phyloP scores from a whole-genome alignment of 2,797 vertebrate species.

The Periparus ater region DNA sequence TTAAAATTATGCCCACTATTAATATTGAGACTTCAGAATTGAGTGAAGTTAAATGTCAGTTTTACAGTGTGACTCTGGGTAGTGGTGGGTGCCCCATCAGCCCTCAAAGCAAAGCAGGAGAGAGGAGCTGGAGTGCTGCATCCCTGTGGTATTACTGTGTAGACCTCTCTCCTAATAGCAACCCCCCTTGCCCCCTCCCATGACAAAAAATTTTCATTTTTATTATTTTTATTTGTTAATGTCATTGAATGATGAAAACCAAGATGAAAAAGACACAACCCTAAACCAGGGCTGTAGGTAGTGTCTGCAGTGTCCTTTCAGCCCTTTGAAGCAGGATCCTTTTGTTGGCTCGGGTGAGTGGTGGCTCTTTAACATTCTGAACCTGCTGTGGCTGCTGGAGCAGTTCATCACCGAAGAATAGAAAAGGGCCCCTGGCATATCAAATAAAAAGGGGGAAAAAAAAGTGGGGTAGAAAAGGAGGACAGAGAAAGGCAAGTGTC shows the following conservation, averaged over 20 bases:
- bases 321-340: constrained; percentile 65
- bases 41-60: neutral
- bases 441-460: neutral
- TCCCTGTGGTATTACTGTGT: accelerated
- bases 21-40: neutral
- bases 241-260: neutral
- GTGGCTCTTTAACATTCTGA: constrained; percentile 76
- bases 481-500: constrained; percentile 40
- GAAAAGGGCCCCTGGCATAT: constrained; percentile 70
- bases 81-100: neutral
- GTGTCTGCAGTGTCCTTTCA: constrained; percentile 55
- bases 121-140: neutral
- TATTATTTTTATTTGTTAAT: constrained; percentile 45
- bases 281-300: constrained; percentile 15
- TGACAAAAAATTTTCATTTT: constrained; percentile 57
- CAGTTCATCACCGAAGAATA: constrained; percentile 72
- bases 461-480: neutral
- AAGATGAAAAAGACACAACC: neutral
- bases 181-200: neutral
- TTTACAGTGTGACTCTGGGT: neutral
- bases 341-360: constrained; percentile 74
- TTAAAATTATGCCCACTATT: neutral
- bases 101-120: neutral
- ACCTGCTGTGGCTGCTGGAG: constrained; percentile 68
- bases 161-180: neutral